Evolutionary conservation across 2,888 invertebrate genomes (phyloP), one percentile per base, ranked within the genome.

Genomic region (Neoaliturus tenellus): DNA sequence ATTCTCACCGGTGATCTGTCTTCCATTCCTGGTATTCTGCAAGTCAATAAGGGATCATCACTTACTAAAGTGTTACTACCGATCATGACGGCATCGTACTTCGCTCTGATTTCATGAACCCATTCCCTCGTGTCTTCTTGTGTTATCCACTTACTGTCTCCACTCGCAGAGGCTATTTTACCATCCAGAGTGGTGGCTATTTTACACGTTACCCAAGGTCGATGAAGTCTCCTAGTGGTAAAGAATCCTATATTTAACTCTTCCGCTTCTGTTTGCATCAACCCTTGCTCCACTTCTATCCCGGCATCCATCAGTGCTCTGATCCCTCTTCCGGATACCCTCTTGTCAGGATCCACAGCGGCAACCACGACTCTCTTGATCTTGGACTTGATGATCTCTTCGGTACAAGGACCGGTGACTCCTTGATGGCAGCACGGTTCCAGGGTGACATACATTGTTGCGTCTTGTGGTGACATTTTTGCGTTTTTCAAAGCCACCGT

Each of bases 341-440:
- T 35, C 6, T 33, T 0, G 62, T 84, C 75, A 0, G 84, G 84
- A 58, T 84, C 84, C 0, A 41, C 28, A 10, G 75, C 23, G n/a
- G 84, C 84, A 3, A 84, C 48, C 0, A 84, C 81, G 6, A 84
- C 84, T 51, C 81, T 35, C 28, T 71, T 81, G 1, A 84, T 33
- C 14, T 55, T 51, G 0, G 84, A 67, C 23, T 23, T 67, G 20
- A 85, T 84, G 0, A 83, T 44, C n/a, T 69, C 73, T 31, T 17
- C 23, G n/a, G 83, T 44, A 44, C 83, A 85, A 1, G 83, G 83
- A 14, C 75, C 83, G 12, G 83, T 83, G 5, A 80, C 80, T 44
- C 84, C 84, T 10, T 78, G 48, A 55, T 84, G 84, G 20, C 84
- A 80, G 35, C 84, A 84, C 0, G 84, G 84, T 33, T 84, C 84